These are phyloP conservation scores for Apis cerana DNA, from an alignment of 1,140 invertebrate species.

Conservation along the genomic window DNA sequence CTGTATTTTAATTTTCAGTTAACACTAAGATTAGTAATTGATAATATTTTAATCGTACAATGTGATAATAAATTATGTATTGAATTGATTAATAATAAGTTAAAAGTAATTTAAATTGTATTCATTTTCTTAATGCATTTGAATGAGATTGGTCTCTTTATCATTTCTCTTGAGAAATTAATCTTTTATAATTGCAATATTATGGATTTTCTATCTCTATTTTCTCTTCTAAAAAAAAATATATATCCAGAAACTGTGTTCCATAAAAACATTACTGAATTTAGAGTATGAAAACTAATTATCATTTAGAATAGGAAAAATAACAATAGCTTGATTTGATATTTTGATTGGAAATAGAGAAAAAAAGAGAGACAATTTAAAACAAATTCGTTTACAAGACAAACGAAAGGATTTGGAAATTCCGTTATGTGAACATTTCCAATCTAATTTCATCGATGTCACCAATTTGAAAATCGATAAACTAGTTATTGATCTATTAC, in stretches of 20 bases:
- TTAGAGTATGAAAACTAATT: no score
- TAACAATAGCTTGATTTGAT: not conserved
- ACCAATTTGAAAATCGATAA: constrained; percentile 4
- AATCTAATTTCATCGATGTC: not conserved
- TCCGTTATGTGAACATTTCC: not conserved
- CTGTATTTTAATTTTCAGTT: no score
- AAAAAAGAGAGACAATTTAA: not conserved
- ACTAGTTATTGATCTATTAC: not conserved
- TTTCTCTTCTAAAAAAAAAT: not conserved
- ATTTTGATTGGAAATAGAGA: not conserved
- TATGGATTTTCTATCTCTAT: not conserved
- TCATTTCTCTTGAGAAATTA: no score
- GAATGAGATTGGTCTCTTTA: no score
- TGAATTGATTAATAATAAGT: no score
- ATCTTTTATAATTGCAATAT: not conserved
- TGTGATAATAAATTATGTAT: no score
- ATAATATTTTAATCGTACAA: no score
- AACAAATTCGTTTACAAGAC: not conserved
- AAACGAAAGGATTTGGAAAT: not conserved
- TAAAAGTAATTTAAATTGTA: no score
- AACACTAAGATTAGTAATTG: no score
- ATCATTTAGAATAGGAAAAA: not conserved
- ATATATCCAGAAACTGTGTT: not conserved
- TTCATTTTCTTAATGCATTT: no score
- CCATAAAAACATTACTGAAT: no score